Evolutionary conservation across 1,140 invertebrate species (phyloP).

Genomic region (Brachionus calyciflorus): DNA sequence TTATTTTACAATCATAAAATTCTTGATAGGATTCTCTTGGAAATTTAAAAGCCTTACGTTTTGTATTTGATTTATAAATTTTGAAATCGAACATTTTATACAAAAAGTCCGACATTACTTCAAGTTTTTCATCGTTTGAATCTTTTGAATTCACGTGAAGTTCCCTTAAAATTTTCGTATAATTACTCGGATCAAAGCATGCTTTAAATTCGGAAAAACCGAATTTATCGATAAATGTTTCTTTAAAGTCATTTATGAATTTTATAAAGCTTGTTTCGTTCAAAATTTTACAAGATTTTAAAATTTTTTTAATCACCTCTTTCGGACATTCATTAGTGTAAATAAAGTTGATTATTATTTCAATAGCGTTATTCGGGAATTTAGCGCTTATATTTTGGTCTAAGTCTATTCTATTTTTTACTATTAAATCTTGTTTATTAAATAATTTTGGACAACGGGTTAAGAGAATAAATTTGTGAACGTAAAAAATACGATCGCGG

Average conservation of each 20-base stretch:
- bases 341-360: not conserved
- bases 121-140: slow-evolving; percentile 12
- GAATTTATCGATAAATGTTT: slow-evolving; percentile 37
- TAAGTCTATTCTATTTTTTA: not conserved
- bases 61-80: not conserved
- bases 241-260: slow-evolving; percentile 27
- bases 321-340: slow-evolving; percentile 1
- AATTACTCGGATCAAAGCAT: not conserved
- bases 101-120: not conserved
- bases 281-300: slow-evolving; percentile 18
- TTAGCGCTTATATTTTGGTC: slow-evolving; percentile 11
- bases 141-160: not conserved
- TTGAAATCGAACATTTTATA: slow-evolving; percentile 31
- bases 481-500: not conserved
- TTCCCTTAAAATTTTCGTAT: not conserved
- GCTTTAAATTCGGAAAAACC: slow-evolving; percentile 15
- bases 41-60: slow-evolving; percentile 25
- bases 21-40: slow-evolving; percentile 54
- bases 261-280: not conserved
- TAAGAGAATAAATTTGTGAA: not conserved
- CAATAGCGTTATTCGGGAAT: slow-evolving; percentile 10
- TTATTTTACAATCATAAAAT: slow-evolving; percentile 67
- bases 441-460: slow-evolving; percentile 11
- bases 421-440: not conserved
- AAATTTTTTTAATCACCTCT: not conserved